phyloP scores from a whole-genome alignment of 2,888 invertebrate species.

The Machimus atricapillus region DNA sequence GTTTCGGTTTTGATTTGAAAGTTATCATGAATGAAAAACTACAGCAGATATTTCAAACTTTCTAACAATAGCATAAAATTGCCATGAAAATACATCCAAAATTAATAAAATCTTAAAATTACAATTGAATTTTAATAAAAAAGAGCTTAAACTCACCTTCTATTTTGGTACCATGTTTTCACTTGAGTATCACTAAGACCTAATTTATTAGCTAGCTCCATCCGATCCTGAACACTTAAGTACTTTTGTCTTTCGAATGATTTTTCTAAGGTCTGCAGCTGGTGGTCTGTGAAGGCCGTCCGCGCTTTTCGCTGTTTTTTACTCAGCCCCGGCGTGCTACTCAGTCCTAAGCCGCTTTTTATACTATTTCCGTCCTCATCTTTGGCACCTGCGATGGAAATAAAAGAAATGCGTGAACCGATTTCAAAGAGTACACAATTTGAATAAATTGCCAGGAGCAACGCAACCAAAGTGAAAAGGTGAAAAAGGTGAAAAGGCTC shows the following conservation, averaged over 20 bases:
- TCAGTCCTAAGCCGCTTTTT: slow-evolving; percentile 60
- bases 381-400: slow-evolving; percentile 74
- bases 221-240: slow-evolving; percentile 94
- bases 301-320: slow-evolving; percentile 97
- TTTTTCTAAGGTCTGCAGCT: slow-evolving; percentile 94
- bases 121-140: background rate
- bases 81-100: too few species aligned
- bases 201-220: slow-evolving; percentile 96
- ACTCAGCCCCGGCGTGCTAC: slow-evolving; percentile 65
- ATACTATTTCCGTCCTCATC: slow-evolving; percentile 75
- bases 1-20: too few species aligned
- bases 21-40: too few species aligned
- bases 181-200: slow-evolving; percentile 98
- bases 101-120: background rate
- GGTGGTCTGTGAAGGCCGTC: slow-evolving; percentile 98
- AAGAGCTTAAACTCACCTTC: slow-evolving; percentile 74
- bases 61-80: too few species aligned
- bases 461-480: background rate
- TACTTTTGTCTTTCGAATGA: slow-evolving; percentile 97
- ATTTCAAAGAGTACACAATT: background rate
- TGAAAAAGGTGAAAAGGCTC: background rate
- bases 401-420: slow-evolving; percentile 38
- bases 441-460: background rate
- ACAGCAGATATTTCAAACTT: too few species aligned
- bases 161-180: slow-evolving; percentile 99